Base-by-base conservation (phyloP, 2,888 invertebrate genomes). In the Apotomis turbidana region DNA sequence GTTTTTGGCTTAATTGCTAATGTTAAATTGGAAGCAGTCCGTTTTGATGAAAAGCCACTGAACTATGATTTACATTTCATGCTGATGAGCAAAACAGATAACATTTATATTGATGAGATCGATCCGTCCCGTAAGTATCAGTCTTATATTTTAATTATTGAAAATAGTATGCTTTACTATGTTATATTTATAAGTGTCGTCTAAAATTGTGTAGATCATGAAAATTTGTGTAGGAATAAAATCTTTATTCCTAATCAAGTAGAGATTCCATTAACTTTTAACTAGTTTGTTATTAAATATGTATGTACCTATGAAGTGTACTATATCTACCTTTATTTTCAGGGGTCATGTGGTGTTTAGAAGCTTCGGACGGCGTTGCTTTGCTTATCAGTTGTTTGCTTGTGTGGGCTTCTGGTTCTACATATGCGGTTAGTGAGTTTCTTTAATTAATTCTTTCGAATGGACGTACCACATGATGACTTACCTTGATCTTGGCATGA, bases 11-110 rank as follows among this genome's bases (percentile, higher is more conserved):
- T 91, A 6, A 80, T 83, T 8, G 83, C 85, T 46, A 92, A 91
- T 68, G 83, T 93, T 3, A 93, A 93, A 78, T 85, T 93, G 4
- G 93, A 93, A 81, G 87, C 92, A 3, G 90, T 87, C n/a, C 91
- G 85, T 0, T 74, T 87, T 0, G 84, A 88, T 49, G 83, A 88
- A 0, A 81, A 83, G 9, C 89, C 91, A 0, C 68, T 93, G 36
- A 74, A 81, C 0, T 82, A 89, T 70, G 93, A 93, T 73, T 78
- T 93, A 68, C 93, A 93, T 72, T 85, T 87, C 41, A 85, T 93
- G 83, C 74, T 93, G 63, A 79, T 92, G 86, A 93, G 92, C 73
- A 86, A 85, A 62, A 85, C 87, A 9, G 89, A 93, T 66, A 90
- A 89, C 41, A 78, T 93, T 3, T 93, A 91, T 59, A 85, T 92